A percentile compares a stretch with the other conserved stretches of the same genome.
These are phyloP conservation scores for Antrozous pallidus DNA, from an alignment of 2,797 vertebrate genomes.

Conservation along the genomic window DNA sequence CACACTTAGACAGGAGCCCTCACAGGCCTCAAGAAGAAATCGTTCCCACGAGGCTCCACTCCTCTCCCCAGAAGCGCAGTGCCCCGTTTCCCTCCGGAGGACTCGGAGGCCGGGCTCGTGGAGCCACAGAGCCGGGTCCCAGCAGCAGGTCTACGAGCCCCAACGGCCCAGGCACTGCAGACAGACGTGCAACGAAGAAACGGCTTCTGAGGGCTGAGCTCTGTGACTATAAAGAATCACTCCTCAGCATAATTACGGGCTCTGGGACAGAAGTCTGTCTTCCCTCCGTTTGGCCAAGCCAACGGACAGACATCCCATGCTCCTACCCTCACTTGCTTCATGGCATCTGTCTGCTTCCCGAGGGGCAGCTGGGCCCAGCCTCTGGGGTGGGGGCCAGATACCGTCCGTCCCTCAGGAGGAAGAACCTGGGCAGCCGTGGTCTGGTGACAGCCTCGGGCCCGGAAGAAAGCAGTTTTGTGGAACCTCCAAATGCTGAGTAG, in stretches of 20 bases:
- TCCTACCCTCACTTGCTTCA: not conserved
- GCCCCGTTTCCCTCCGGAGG: not conserved
- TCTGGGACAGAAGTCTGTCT: not conserved
- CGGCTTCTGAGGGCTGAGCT: not conserved
- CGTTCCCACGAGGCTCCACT: not conserved
- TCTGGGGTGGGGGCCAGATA: not conserved
- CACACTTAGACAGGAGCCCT: not conserved
- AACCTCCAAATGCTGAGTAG: constrained; percentile 50
- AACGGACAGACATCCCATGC: rapidly evolving
- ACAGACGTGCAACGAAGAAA: not conserved
- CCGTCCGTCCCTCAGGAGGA: not conserved
- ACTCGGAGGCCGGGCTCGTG: not conserved
- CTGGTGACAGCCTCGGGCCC: not conserved
- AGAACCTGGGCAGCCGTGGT: not conserved
- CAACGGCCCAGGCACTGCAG: not conserved
- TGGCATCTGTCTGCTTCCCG: not conserved
- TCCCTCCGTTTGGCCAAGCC: not conserved
- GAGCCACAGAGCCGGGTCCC: too few relatives aligned
- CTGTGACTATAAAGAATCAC: not conserved
- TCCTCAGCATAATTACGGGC: not conserved
- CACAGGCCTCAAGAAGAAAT: not conserved
- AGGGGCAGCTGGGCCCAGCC: not conserved
- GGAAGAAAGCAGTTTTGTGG: not conserved
- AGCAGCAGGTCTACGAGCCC: too few relatives aligned
- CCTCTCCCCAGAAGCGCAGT: not conserved